These are phyloP conservation scores for Acanthurus lineatus DNA, from an alignment of 2,797 vertebrate genomes.

Conservation along the genomic window DNA sequence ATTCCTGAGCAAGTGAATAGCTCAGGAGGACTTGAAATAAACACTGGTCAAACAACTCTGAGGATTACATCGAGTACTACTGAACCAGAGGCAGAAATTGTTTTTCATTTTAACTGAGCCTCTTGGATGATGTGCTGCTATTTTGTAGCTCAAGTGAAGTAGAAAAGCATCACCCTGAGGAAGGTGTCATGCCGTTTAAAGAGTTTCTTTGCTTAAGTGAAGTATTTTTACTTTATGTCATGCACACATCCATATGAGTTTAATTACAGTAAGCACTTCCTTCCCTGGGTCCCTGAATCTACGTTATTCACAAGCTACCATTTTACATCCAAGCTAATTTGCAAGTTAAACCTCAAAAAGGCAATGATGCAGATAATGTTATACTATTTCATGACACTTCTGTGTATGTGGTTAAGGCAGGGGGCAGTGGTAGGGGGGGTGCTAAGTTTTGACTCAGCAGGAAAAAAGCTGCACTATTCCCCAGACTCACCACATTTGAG, in stretches of 20 bases:
- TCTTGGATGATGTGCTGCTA: conserved; percentile 28
- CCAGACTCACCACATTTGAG: neutral
- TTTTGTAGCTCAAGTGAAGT: conserved; percentile 38
- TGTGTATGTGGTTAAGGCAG: conserved; percentile 33
- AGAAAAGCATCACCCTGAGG: conserved; percentile 28
- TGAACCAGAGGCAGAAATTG: conserved; percentile 20
- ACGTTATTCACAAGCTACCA: conserved; percentile 40
- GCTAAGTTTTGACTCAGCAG: conserved; percentile 36
- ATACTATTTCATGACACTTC: conserved; percentile 35
- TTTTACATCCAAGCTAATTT: conserved; percentile 42
- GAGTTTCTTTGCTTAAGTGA: conserved; percentile 31
- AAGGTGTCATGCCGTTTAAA: conserved; percentile 48
- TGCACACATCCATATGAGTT: conserved; percentile 39
- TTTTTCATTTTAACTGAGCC: conserved; percentile 45
- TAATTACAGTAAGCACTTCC: conserved; percentile 55
- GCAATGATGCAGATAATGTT: conserved; percentile 49
- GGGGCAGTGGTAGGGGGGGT: conserved; percentile 17
- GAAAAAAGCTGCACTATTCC: conserved; percentile 28
- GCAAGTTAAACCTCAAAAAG: conserved; percentile 47
- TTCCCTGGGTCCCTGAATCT: conserved; percentile 39
- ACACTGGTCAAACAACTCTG: conserved; percentile 56
- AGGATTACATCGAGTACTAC: conserved; percentile 44
- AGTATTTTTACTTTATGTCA: conserved; percentile 39
- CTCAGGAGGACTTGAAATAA: conserved; percentile 52
- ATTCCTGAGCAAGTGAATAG: conserved; percentile 32